Percentiles rank a stretch among this genome's conserved stretches.
Evolutionary conservation across 2,888 invertebrate genomes (phyloP).

Genomic region (Lepas anatifera): DNA sequence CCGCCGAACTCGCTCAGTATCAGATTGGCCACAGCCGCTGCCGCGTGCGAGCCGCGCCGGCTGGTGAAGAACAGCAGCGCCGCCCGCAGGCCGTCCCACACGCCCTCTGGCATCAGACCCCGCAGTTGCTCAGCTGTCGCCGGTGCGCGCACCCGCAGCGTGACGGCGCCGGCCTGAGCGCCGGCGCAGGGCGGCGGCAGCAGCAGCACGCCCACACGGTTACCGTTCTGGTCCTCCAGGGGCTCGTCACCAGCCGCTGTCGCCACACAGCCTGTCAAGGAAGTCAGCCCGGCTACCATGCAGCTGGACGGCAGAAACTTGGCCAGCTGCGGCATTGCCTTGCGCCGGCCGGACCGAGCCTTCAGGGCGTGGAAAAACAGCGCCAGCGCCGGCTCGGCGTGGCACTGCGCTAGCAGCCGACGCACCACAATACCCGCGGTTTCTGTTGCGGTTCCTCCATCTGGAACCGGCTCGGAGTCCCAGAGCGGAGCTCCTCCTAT

Average conservation of each 20-base stretch:
- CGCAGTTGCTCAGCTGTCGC: background rate
- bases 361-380: background rate
- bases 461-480: slow-evolving; percentile 42
- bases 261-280: background rate
- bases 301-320: background rate
- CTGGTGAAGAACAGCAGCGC: background rate
- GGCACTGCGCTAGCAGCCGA: background rate
- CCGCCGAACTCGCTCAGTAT: background rate
- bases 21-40: background rate
- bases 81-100: background rate
- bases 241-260: background rate
- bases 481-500: slow-evolving; percentile 56
- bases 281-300: background rate
- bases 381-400: background rate
- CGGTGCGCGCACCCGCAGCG: background rate
- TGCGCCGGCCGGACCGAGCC: background rate
- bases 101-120: background rate
- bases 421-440: background rate
- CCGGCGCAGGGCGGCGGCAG: background rate
- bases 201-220: background rate
- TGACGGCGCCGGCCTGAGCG: background rate
- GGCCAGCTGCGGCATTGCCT: background rate
- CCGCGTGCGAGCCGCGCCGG: background rate
- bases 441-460: slow-evolving; percentile 29
- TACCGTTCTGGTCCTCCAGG: background rate